phyloP scores from a whole-genome alignment of 2,888 invertebrate genomes.

The Cepaea hortensis region DNA sequence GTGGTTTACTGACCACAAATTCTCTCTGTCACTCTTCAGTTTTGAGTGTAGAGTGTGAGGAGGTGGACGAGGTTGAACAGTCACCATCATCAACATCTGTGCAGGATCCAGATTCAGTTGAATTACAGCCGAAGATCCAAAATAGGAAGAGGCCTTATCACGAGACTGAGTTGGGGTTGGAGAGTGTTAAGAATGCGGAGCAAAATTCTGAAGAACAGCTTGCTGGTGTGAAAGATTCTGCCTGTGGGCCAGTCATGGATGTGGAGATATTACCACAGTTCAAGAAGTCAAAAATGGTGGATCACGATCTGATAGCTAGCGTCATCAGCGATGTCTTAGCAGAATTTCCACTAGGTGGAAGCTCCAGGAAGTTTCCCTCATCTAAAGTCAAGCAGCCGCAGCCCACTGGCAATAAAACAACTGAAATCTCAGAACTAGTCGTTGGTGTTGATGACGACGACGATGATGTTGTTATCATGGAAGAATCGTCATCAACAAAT shows the following conservation, averaged over 20 bases:
- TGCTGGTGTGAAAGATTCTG: background rate
- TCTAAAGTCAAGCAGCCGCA: background rate
- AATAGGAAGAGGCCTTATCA: background rate
- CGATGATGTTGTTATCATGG: slow-evolving; percentile 33
- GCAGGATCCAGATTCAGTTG: background rate
- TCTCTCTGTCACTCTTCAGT: slow-evolving; percentile 1
- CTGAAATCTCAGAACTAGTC: background rate
- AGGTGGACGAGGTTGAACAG: background rate
- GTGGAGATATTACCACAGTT: background rate
- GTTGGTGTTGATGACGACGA: background rate
- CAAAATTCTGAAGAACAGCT: background rate
- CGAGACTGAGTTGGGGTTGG: background rate
- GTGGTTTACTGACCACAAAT: background rate
- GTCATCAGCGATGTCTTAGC: slow-evolving; percentile 5
- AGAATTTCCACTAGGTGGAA: slow-evolving; percentile 1
- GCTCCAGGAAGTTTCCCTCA: background rate
- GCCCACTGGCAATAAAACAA: background rate
- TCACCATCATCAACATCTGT: background rate
- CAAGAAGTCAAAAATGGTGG: background rate
- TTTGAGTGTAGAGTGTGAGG: slow-evolving; percentile 15
- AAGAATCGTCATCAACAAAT: background rate
- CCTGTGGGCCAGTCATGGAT: background rate
- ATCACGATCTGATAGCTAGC: slow-evolving; percentile 7
- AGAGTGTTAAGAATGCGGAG: background rate
- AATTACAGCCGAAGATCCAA: background rate